phyloP scores from a whole-genome alignment of 2,797 vertebrate genomes.

The Accipiter badius region DNA sequence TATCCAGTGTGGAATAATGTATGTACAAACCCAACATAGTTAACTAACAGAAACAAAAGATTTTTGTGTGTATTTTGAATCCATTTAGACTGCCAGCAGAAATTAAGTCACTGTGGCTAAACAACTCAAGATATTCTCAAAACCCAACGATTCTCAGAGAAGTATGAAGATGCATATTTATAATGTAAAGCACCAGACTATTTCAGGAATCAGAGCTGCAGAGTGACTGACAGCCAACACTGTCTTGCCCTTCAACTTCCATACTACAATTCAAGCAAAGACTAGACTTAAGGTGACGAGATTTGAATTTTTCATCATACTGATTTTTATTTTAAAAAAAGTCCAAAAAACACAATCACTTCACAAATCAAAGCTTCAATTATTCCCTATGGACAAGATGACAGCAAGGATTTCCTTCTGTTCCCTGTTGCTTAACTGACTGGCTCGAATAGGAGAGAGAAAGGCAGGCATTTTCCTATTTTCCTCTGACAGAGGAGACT shows the following conservation, averaged over 20 bases:
- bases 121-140: background rate
- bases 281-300: background rate
- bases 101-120: background rate
- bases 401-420: background rate
- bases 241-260: background rate
- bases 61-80: background rate
- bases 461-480: background rate
- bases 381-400: background rate
- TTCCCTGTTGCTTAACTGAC: background rate
- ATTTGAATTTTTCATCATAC: background rate
- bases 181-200: background rate
- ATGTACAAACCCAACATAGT: background rate
- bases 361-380: background rate
- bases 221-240: background rate
- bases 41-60: background rate
- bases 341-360: background rate
- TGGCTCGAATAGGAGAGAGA: background rate
- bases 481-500: background rate
- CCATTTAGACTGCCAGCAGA: background rate
- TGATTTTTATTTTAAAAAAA: background rate
- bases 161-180: background rate
- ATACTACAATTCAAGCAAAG: background rate
- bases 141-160: background rate
- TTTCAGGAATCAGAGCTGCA: background rate
- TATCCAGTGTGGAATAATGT: too few relatives aligned